These are phyloP conservation scores for Pyrochroa serraticornis DNA, from an alignment of 2,888 invertebrate species.

Conservation along the genomic window DNA sequence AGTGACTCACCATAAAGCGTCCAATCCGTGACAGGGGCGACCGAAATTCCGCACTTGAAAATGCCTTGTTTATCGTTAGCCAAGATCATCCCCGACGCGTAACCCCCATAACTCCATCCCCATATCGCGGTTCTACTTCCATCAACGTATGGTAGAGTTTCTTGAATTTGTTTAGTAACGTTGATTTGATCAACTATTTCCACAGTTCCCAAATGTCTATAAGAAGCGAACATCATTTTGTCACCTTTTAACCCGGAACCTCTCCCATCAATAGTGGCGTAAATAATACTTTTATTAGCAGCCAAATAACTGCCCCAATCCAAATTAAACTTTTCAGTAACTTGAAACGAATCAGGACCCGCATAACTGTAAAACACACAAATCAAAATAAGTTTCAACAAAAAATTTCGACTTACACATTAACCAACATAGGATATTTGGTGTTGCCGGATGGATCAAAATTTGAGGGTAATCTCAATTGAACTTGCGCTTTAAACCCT, in stretches of 20 bases:
- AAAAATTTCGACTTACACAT: conserved; percentile 71
- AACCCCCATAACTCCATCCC: conserved; percentile 99
- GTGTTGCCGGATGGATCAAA: conserved; percentile 69
- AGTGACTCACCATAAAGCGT: conserved; percentile 86
- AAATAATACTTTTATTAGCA: conserved; percentile 82
- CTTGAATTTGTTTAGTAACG: conserved; percentile 74
- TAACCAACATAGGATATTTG: conserved; percentile 82
- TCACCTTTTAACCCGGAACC: conserved; percentile 89
- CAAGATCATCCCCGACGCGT: conserved; percentile 86
- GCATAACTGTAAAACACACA: conserved; percentile 71
- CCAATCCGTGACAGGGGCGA: conserved; percentile 98
- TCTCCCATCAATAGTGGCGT: conserved; percentile 88
- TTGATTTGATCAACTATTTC: conserved; percentile 92
- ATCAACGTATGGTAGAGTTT: conserved; percentile 76
- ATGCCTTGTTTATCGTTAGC: conserved; percentile 75
- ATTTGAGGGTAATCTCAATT: conserved; percentile 75
- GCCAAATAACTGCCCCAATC: conserved; percentile 90
- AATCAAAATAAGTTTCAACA: conserved; percentile 5
- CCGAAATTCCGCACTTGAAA: conserved; percentile 92
- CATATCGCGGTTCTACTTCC: conserved; percentile 85
- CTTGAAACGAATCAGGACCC: conserved; percentile 88
- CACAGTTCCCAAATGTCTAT: conserved; percentile 82
- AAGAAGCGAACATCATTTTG: conserved; percentile 79
- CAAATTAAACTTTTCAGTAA: conserved; percentile 79
- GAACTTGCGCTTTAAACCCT: conserved; percentile 75